These are phyloP conservation scores for Phylloscopus trochilus DNA, from an alignment of 2,113 vertebrate species.

Conservation along the genomic window DNA sequence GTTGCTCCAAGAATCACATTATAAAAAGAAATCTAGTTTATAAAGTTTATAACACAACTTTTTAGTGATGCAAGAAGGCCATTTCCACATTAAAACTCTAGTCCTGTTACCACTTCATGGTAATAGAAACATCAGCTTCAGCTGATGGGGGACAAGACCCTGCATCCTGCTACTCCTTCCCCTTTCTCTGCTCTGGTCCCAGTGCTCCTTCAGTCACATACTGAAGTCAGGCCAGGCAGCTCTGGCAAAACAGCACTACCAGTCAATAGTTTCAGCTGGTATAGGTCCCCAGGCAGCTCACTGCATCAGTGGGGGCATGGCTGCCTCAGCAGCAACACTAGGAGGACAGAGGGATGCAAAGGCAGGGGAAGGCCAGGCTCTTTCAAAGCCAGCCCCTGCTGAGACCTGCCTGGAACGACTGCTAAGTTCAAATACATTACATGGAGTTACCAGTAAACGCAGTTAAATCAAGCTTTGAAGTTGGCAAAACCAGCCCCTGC, in stretches of 20 bases:
- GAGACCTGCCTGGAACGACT: not conserved
- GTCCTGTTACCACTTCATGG: not conserved
- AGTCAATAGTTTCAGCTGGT: not conserved
- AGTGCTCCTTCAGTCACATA: not conserved
- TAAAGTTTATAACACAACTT: not conserved
- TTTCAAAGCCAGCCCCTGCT: not conserved
- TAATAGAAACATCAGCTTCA: not conserved
- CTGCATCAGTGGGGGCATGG: rapidly evolving
- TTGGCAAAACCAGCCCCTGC: not conserved
- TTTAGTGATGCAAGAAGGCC: not conserved
- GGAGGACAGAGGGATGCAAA: not conserved
- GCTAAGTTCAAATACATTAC: not conserved
- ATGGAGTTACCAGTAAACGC: not conserved
- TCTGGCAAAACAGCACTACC: not conserved
- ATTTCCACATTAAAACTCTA: not conserved
- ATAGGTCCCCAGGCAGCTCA: not conserved
- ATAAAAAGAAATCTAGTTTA: not conserved
- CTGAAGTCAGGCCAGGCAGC: not conserved
- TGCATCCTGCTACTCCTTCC: not conserved
- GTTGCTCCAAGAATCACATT: not conserved
- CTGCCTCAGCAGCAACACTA: not conserved
- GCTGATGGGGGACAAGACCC: no score
- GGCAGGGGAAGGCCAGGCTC: not conserved
- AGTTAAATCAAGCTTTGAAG: not conserved
- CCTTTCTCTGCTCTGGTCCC: rapidly evolving